phyloP scores from a whole-genome alignment of 2,888 invertebrate genomes.

The Tupiocoris notatus region DNA sequence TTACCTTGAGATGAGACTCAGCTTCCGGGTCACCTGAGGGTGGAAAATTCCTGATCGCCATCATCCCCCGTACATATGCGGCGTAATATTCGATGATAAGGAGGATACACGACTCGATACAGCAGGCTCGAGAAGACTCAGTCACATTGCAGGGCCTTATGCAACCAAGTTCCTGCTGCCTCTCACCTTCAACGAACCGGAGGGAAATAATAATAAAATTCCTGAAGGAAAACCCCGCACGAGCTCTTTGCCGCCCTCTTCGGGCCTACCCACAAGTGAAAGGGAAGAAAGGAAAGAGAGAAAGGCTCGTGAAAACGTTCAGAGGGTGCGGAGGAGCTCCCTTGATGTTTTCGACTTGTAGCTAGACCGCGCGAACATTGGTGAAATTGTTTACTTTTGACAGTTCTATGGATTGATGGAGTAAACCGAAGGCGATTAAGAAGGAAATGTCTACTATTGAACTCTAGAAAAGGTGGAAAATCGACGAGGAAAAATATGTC shows the following conservation, averaged over 20 bases:
- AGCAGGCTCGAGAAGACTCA: neutral
- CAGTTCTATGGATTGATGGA: too few relatives aligned
- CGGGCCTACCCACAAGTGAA: constrained; percentile 9
- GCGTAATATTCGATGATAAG: too few relatives aligned
- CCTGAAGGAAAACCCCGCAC: constrained; percentile 24
- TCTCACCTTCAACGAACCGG: constrained; percentile 6
- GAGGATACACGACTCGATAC: neutral
- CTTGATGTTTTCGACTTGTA: neutral
- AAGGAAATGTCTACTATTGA: too few relatives aligned
- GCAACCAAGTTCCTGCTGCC: neutral
- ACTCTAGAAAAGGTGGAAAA: too few relatives aligned
- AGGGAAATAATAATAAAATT: constrained; percentile 43
- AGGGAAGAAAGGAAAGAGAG: constrained; percentile 12
- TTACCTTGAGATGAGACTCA: too few relatives aligned
- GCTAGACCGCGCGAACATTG: neutral
- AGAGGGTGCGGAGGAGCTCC: neutral
- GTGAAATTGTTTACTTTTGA: too few relatives aligned
- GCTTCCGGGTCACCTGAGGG: too few relatives aligned
- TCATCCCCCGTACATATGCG: too few relatives aligned
- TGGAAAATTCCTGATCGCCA: too few relatives aligned
- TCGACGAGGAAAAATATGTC: too few relatives aligned
- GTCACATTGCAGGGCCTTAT: neutral
- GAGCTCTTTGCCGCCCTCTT: neutral
- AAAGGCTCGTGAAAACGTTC: neutral
- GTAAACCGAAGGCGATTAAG: too few relatives aligned